Conservation (phyloP, 2,113 vertebrate species). For the Phalacrocorax carbo region DNA sequence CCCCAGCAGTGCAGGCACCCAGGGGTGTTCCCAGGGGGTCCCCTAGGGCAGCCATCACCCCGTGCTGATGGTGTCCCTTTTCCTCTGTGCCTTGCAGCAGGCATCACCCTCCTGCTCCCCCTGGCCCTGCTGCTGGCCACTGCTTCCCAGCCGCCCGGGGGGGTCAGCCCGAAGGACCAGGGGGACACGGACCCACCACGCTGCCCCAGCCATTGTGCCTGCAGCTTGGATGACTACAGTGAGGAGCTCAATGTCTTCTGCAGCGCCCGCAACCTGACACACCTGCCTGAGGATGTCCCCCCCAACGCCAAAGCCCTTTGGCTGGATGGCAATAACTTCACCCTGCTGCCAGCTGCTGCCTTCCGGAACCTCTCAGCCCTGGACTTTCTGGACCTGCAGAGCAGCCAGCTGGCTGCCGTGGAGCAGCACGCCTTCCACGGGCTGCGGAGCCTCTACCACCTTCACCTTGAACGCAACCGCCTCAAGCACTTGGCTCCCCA, state of each 20-base stretch:
- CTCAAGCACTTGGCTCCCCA: conserved; percentile 76
- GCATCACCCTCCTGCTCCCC: conserved; percentile 27
- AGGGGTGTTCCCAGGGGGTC: background rate
- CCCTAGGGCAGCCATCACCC: background rate
- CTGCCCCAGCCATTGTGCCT: conserved; percentile 84
- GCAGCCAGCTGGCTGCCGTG: conserved; percentile 77
- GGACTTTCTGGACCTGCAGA: conserved; percentile 92
- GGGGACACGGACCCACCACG: conserved; percentile 51
- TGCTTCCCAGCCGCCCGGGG: background rate
- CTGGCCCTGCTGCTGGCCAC: conserved; percentile 23
- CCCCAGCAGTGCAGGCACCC: fast-evolving
- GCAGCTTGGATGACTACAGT: conserved; percentile 81
- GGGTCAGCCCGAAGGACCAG: background rate
- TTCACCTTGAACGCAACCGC: conserved; percentile 89
- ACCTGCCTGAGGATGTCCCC: conserved; percentile 78
- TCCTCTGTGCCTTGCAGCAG: background rate
- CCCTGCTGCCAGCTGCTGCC: conserved; percentile 71
- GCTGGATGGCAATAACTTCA: conserved; percentile 90
- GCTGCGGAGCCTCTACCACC: conserved; percentile 79
- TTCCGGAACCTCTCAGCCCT: conserved; percentile 84
- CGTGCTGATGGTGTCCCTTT: fast-evolving
- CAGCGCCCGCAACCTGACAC: conserved; percentile 83
- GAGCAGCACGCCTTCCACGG: conserved; percentile 86
- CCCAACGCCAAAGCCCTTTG: conserved; percentile 80
- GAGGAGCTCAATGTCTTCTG: conserved; percentile 90